Percentiles rank a stretch among this genome's conserved stretches.
phyloP scores from a whole-genome alignment of 2,113 vertebrate species.

The Harpagus bidentatus region DNA sequence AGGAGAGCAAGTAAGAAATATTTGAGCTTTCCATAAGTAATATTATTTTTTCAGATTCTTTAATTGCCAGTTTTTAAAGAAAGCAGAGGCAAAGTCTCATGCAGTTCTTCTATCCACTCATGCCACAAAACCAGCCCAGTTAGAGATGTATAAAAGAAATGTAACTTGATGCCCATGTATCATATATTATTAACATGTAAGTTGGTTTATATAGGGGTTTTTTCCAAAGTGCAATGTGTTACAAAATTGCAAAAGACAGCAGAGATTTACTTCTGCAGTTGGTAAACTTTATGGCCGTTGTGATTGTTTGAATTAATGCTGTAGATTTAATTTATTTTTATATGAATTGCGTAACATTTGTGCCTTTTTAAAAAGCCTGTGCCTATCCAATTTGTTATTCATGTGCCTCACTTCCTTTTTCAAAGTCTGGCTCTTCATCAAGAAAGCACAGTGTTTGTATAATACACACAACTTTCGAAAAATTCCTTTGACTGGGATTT shows the following conservation, averaged over 20 bases:
- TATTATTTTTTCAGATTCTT: constrained; percentile 48
- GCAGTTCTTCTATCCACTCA: constrained; percentile 15
- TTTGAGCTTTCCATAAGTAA: constrained; percentile 56
- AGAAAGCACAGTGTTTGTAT: constrained; percentile 26
- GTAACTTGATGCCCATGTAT: constrained; percentile 50
- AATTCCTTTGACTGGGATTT: constrained; percentile 46
- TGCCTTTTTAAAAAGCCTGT: constrained; percentile 80
- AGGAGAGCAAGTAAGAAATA: constrained; percentile 57
- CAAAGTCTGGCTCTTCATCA: constrained; percentile 32
- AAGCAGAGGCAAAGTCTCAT: constrained; percentile 16
- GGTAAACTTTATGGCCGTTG: constrained; percentile 66
- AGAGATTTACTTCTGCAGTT: constrained; percentile 72
- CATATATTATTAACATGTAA: constrained; percentile 67
- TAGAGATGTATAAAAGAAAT: constrained; percentile 33
- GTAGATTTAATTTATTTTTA: constrained; percentile 82
- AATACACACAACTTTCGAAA: constrained; percentile 52
- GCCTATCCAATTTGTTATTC: constrained; percentile 69
- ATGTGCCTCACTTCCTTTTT: constrained; percentile 65
- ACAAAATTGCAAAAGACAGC: constrained; percentile 73
- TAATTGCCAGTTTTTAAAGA: constrained; percentile 41
- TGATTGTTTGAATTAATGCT: constrained; percentile 73
- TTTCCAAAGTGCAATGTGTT: constrained; percentile 78
- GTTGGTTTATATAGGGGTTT: constrained; percentile 33
- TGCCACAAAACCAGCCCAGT: constrained; percentile 57
- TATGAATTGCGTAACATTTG: constrained; percentile 77